Evolutionary conservation across 2,113 vertebrate species (phyloP), one percentile per base, ranked within the genome.

Genomic region (Mormyrus iriodes): DNA sequence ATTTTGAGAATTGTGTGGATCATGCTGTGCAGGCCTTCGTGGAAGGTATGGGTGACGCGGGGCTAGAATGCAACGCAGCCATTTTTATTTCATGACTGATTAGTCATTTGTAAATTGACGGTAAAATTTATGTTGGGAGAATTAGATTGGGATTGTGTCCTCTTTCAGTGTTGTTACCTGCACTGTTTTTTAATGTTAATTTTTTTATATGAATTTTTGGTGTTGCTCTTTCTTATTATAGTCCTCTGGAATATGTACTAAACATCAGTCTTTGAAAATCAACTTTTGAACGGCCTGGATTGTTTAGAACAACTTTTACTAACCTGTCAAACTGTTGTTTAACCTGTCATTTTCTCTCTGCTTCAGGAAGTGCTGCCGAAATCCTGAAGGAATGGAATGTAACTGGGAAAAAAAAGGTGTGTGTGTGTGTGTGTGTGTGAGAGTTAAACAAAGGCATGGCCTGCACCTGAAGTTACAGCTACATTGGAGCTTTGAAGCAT

Each of bases 331-430:
- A 31, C n/a, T 69, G 13, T 69, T 69, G 31, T 69, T 65, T n/a
- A 52, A n/a, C 12, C 46, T 27, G 48, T 52, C 85, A 51, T 85
- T 49, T 53, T 86, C 19, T 44, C 17, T 61, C 35, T 44, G 31
- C 92, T 94, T n/a, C 91, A 99, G 98, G 98, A 24, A 98, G 96
- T 53, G 98, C 98, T 84, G 94, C 94, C 10, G 98, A 99, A 92
- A 97, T 99, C 69, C 94, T 99, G 92, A 99, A 99, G 92, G 98
- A 99, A 92, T 99, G 98, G 98, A 98, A 96, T 85, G 96, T 98
- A 53, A 98, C 97, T 0, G 97, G 98, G 90, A 99, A 99, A 92
- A 99, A 98, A 94, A 99, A 99, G 97, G 98, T 98, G 94, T 83
- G 90, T 73, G 39, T 27, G n/a, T 31, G n/a, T 39, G 5, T 58